These are phyloP conservation scores for Boloria selene DNA, from an alignment of 2,888 invertebrate genomes.

Conservation along the genomic window DNA sequence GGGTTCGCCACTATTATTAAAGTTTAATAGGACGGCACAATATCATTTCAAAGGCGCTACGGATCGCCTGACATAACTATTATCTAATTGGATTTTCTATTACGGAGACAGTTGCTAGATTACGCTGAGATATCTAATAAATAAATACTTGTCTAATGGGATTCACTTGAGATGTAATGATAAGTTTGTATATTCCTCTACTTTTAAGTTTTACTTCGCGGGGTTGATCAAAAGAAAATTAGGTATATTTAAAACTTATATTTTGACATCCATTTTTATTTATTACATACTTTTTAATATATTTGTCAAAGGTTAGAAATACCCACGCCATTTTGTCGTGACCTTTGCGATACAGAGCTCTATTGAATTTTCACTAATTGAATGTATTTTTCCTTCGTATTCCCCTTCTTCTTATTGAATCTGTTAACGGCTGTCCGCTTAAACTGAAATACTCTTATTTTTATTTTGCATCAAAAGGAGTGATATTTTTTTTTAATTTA, in stretches of 20 bases:
- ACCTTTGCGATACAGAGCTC: slow-evolving; percentile 3
- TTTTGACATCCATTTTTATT: slow-evolving; percentile 1
- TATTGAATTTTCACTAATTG: slow-evolving; percentile 3
- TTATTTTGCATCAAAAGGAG: neutral
- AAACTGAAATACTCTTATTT: neutral
- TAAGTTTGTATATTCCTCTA: neutral
- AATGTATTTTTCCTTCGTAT: slow-evolving; percentile 1
- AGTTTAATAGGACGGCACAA: slow-evolving; percentile 46
- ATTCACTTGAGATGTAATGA: neutral
- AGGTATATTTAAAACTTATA: neutral
- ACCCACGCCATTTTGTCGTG: neutral
- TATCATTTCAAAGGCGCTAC: slow-evolving; percentile 18
- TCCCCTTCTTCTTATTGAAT: neutral
- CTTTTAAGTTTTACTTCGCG: neutral
- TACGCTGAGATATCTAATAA: slow-evolving; percentile 14
- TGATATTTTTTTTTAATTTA: too few relatives aligned
- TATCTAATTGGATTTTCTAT: slow-evolving; percentile 31
- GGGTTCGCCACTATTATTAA: slow-evolving; percentile 62
- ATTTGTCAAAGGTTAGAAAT: slow-evolving; percentile 10
- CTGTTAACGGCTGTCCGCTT: neutral
- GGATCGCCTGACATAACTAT: slow-evolving; percentile 29
- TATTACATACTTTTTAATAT: slow-evolving; percentile 2
- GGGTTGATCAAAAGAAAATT: slow-evolving; percentile 1
- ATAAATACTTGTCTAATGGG: slow-evolving; percentile 15
- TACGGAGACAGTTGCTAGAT: slow-evolving; percentile 17